phyloP scores from a whole-genome alignment of 2,797 vertebrate species.

The Natrix natrix region DNA sequence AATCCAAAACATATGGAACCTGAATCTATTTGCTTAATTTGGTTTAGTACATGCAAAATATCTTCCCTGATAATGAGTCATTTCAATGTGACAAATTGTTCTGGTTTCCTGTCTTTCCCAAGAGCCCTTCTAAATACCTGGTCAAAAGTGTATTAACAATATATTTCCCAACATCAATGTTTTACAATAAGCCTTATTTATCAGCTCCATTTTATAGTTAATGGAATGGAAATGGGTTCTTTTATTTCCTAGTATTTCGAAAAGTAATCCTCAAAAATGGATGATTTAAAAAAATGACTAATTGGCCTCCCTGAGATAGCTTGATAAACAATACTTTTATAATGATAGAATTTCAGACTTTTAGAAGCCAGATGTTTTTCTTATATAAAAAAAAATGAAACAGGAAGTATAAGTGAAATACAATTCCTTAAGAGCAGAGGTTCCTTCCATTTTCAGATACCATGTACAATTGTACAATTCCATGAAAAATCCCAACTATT shows the following conservation, averaged over 20 bases:
- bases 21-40: not conserved
- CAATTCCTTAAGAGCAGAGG: not conserved
- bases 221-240: conserved; percentile 11
- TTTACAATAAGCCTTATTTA: conserved; percentile 27
- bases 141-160: conserved; percentile 20
- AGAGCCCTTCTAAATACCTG: conserved; percentile 1
- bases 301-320: not conserved
- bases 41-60: not conserved
- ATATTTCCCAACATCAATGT: conserved; percentile 22
- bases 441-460: not conserved
- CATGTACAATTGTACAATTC: not conserved
- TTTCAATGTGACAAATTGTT: conserved; percentile 16
- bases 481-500: not conserved
- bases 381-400: not conserved
- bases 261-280: not conserved
- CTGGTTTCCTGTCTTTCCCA: not conserved
- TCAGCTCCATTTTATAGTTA: conserved; percentile 36
- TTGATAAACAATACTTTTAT: conserved; percentile 11
- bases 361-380: not conserved
- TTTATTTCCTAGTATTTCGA: not conserved
- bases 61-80: not conserved
- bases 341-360: not conserved
- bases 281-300: not conserved
- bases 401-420: not conserved
- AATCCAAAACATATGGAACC: conserved; percentile 22